Base-by-base conservation (phyloP, 2,113 vertebrate species). In the Pipa parva region DNA sequence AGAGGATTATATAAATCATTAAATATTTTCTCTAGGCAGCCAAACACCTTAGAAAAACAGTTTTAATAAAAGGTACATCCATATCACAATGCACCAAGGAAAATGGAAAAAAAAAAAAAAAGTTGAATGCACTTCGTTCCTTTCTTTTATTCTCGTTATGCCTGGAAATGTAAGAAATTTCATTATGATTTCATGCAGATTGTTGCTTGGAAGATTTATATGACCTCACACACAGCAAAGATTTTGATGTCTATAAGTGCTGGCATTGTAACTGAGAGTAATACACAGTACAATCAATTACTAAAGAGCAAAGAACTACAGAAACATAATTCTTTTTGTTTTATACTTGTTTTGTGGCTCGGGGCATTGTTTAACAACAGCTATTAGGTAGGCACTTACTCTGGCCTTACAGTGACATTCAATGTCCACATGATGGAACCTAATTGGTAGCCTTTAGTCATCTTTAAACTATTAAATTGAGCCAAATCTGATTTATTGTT, bases 401-500 rank as follows among this genome's bases (percentile, higher is more conserved):
- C 27, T 27, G 31, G 56, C 31, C 51, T 20, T 24, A 37, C 33
- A 52, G 15, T 70, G 65, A 70, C 66, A 54, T 48, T 70, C 37
- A 46, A 61, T 52, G 37, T 59, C 57, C 66, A 70, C 39, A 57
- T 61, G 57, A 60, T 58, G 54, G 58, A 58, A 27, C 58, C 66
- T 70, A 70, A 61, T 61, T 69, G 58, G 61, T 70, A 70, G 65
- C 66, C 66, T 27, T 61, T 70, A 36, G 66, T 70, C 57, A 61
- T 60, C 48, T 54, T 54, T 51, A 42, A 60, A 37, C 55, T 50
- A 31, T 52, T 54, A 61, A 26, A 36, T 20, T 59, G 29, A 68
- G 31, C 29, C n/a, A 20, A 42, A 10, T 59, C 33, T 29, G 49
- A 70, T 61, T 61, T 18, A 70, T 70, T 54, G 57, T 70, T 42